Evolutionary conservation across 1,140 invertebrate species (phyloP).

Genomic region (Mesaphorura yosii): DNA sequence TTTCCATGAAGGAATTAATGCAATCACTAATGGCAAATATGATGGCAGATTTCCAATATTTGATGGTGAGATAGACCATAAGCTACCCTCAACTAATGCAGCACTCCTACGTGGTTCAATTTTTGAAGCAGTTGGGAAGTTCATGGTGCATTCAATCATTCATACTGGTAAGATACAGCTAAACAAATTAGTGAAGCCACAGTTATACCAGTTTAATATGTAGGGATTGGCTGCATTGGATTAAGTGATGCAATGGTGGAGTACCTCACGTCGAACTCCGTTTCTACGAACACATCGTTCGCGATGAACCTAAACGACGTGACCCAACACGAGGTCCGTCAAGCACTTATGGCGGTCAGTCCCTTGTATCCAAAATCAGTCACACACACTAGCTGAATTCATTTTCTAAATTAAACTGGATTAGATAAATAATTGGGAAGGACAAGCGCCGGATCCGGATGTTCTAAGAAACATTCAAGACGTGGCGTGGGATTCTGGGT

Average conservation of each 20-base stretch:
- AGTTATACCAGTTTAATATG: too few species aligned
- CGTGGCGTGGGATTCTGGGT: background rate
- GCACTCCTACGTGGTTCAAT: background rate
- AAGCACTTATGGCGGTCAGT: background rate
- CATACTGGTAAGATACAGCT: too few species aligned
- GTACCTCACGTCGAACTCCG: background rate
- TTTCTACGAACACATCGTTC: background rate
- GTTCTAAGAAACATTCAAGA: background rate
- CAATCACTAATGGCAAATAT: background rate
- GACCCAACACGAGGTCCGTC: background rate
- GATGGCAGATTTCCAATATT: slow-evolving; percentile 1
- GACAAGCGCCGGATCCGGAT: background rate
- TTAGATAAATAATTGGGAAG: background rate
- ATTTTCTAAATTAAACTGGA: background rate
- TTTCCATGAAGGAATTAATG: background rate
- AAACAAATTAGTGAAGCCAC: too few species aligned
- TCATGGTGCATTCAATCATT: background rate
- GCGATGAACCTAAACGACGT: background rate
- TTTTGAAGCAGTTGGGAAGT: slow-evolving; percentile 2
- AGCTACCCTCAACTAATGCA: background rate
- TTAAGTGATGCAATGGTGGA: background rate
- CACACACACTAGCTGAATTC: background rate
- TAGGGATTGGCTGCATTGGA: background rate
- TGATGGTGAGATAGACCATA: slow-evolving; percentile 1
- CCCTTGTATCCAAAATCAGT: background rate